Percentiles rank a stretch among this genome's conserved stretches.
phyloP scores from a whole-genome alignment of 2,797 vertebrate genomes.

The Orestias chungarensis region DNA sequence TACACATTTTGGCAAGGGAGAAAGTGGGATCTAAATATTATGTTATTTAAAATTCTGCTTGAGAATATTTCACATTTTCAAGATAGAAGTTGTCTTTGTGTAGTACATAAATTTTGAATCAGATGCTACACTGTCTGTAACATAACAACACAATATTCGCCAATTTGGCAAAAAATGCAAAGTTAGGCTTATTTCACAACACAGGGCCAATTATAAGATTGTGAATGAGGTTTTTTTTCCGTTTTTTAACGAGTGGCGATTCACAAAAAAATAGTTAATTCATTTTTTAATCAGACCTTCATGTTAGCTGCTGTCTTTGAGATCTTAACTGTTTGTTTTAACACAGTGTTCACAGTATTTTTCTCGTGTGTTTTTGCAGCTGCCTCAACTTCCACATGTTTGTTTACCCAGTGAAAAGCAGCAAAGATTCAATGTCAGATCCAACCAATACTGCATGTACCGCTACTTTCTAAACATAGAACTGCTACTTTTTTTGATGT shows the following conservation, averaged over 20 bases:
- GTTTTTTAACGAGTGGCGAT: slow-evolving; percentile 2
- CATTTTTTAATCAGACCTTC: neutral
- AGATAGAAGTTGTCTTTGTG: neutral
- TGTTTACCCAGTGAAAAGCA: neutral
- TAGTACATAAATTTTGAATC: neutral
- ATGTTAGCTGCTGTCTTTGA: neutral
- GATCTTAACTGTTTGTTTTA: neutral
- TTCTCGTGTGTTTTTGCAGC: slow-evolving; percentile 3
- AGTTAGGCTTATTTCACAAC: neutral
- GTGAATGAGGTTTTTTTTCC: neutral
- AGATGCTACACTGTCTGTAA: neutral
- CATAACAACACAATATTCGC: neutral
- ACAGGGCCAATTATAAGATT: neutral
- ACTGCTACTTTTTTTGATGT: neutral
- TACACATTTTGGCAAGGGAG: neutral
- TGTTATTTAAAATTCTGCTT: neutral
- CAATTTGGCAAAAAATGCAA: neutral
- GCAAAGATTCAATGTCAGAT: neutral
- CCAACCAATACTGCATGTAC: neutral
- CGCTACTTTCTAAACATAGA: neutral
- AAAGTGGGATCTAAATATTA: neutral
- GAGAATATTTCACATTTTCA: neutral
- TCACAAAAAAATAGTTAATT: neutral
- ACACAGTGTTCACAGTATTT: slow-evolving; percentile 6
- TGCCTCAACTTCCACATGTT: slow-evolving; percentile 5